Conservation (phyloP, 1,140 invertebrate species). For the Globodera rostochiensis region DNA sequence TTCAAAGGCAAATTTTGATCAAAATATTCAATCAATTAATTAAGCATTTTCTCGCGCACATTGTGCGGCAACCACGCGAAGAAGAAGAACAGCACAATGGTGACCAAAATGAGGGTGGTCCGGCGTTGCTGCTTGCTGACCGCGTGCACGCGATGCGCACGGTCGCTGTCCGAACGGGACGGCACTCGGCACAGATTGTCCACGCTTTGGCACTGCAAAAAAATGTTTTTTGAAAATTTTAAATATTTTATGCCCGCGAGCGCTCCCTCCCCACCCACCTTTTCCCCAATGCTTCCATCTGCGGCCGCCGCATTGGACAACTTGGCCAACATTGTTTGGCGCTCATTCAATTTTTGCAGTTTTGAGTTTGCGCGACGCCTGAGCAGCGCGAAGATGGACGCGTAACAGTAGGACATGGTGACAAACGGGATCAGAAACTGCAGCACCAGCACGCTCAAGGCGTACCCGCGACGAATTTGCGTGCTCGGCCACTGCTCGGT, state of each 20-base stretch:
- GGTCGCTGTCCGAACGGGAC: slow-evolving; percentile 26
- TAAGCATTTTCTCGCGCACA: slow-evolving; percentile 68
- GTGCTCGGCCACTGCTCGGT: slow-evolving; percentile 58
- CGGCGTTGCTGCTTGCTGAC: slow-evolving; percentile 73
- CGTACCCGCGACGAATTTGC: slow-evolving; percentile 48
- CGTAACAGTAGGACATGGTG: slow-evolving; percentile 65
- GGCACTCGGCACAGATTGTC: background rate
- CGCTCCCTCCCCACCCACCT: background rate
- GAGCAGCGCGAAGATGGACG: slow-evolving; percentile 55
- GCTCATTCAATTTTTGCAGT: slow-evolving; percentile 59
- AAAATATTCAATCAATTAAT: too few species aligned
- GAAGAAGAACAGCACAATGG: slow-evolving; percentile 93
- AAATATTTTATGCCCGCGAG: too few species aligned
- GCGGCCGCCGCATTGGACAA: slow-evolving; percentile 18
- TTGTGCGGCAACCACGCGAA: slow-evolving; percentile 92
- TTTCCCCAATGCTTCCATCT: slow-evolving; percentile 14
- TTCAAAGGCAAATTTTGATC: background rate
- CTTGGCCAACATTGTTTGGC: slow-evolving; percentile 40
- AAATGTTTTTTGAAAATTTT: too few species aligned
- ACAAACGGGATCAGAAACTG: slow-evolving; percentile 65
- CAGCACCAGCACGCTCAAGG: slow-evolving; percentile 51
- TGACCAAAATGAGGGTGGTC: slow-evolving; percentile 85
- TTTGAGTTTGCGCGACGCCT: slow-evolving; percentile 54
- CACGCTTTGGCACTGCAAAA: background rate
- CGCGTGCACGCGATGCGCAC: slow-evolving; percentile 43